A percentile compares a stretch with the other conserved stretches of the same genome.
Evolutionary conservation across 2,797 vertebrate genomes (phyloP).

Genomic region (Manis crassicaudata): DNA sequence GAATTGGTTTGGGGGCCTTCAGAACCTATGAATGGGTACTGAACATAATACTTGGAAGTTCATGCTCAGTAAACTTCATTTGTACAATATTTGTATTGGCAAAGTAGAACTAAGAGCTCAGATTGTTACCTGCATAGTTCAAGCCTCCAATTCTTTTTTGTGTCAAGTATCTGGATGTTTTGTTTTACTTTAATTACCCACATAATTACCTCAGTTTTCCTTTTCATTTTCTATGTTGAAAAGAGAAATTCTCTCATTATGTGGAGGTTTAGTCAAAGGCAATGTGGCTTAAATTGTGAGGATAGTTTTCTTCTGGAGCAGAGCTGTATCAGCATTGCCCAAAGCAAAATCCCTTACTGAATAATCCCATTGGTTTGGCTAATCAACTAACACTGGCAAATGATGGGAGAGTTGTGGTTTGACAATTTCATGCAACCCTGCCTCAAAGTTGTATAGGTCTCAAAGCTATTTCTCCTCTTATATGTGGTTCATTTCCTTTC

Average conservation of each 20-base stretch:
- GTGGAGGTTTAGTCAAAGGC: neutral
- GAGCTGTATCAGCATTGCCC: neutral
- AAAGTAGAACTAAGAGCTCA: conserved; percentile 21
- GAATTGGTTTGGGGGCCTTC: neutral
- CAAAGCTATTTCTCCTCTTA: conserved; percentile 31
- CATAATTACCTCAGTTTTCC: neutral
- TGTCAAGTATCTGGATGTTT: conserved; percentile 42
- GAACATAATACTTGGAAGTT: conserved; percentile 18
- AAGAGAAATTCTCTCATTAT: neutral
- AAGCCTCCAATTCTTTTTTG: conserved; percentile 11
- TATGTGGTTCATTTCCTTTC: neutral
- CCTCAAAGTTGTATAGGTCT: neutral
- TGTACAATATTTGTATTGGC: conserved; percentile 10
- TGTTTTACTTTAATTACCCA: conserved; percentile 19
- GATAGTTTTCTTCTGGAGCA: conserved; percentile 27
- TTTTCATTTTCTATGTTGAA: conserved; percentile 35
- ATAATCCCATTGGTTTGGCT: neutral
- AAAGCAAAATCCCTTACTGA: neutral
- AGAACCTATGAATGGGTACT: neutral
- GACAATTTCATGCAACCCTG: neutral
- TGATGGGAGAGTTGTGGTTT: neutral
- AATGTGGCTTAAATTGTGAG: neutral
- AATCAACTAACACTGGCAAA: neutral
- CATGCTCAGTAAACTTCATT: conserved; percentile 11
- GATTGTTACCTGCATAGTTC: neutral